Conservation (phyloP, 37 sponge, comb jelly and placozoan species). For the Amphimedon queenslandica region DNA sequence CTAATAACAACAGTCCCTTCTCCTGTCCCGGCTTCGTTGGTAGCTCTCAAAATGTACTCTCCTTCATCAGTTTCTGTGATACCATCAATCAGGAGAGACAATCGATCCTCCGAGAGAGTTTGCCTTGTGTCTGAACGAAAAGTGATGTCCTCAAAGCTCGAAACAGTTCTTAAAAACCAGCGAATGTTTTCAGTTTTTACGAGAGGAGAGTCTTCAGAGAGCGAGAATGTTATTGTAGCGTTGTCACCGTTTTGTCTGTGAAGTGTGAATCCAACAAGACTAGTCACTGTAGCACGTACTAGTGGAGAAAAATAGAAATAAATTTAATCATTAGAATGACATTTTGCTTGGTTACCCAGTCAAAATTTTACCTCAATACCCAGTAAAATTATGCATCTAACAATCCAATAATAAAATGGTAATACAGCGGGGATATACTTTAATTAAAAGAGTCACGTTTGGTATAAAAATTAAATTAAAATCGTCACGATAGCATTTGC, state of each 20-base stretch:
- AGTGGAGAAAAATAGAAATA: too few species aligned
- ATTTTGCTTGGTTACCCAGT: too few species aligned
- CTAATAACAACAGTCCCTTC: background rate
- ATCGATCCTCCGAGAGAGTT: background rate
- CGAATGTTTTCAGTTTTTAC: constrained; percentile 8
- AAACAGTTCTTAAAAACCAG: background rate
- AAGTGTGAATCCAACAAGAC: background rate
- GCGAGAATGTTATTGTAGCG: background rate
- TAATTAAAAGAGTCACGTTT: too few species aligned
- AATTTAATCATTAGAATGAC: too few species aligned
- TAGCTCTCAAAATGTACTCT: background rate
- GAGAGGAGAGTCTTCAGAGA: constrained; percentile 1
- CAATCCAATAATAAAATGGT: too few species aligned
- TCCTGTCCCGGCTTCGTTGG: background rate
- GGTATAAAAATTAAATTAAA: too few species aligned
- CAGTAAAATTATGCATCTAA: too few species aligned
- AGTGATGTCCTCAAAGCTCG: background rate
- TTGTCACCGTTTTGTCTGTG: background rate
- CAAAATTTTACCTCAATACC: too few species aligned
- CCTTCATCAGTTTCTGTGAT: constrained; percentile 10
- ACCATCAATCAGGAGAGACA: background rate
- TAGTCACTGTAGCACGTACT: background rate
- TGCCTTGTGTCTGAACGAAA: background rate
- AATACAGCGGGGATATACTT: too few species aligned
- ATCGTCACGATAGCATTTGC: too few species aligned